phyloP scores from a whole-genome alignment of 2,797 vertebrate species.

The Caiman crocodilus region DNA sequence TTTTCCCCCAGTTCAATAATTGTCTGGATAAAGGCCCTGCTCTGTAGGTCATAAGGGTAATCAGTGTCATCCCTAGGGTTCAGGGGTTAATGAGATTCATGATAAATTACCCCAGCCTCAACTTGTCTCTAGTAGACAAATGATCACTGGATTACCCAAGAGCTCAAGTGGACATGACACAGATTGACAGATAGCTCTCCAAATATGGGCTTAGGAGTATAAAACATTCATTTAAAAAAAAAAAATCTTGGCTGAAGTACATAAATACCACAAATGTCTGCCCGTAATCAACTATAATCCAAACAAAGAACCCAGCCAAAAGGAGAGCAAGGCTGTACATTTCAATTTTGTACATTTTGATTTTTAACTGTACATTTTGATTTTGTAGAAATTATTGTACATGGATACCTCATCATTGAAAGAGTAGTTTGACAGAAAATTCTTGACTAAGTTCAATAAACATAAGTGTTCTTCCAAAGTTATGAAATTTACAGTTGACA shows the following conservation, averaged over 20 bases:
- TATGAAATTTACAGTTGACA: too few relatives aligned
- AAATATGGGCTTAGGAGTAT: neutral
- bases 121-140: neutral
- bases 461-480: too few relatives aligned
- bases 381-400: neutral
- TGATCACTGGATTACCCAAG: neutral
- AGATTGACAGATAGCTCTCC: neutral
- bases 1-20: neutral
- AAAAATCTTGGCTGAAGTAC: neutral
- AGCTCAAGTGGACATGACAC: neutral
- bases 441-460: neutral
- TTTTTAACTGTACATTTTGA: neutral
- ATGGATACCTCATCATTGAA: neutral
- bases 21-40: neutral
- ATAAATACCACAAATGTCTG: neutral
- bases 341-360: neutral
- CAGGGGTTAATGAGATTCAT: neutral
- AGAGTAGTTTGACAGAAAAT: neutral
- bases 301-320: neutral
- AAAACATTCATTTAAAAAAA: neutral
- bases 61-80: neutral
- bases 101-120: neutral
- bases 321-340: neutral
- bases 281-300: neutral
- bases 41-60: neutral